Evolutionary conservation across 2,888 invertebrate genomes (phyloP).

Genomic region (Elegia similella): DNA sequence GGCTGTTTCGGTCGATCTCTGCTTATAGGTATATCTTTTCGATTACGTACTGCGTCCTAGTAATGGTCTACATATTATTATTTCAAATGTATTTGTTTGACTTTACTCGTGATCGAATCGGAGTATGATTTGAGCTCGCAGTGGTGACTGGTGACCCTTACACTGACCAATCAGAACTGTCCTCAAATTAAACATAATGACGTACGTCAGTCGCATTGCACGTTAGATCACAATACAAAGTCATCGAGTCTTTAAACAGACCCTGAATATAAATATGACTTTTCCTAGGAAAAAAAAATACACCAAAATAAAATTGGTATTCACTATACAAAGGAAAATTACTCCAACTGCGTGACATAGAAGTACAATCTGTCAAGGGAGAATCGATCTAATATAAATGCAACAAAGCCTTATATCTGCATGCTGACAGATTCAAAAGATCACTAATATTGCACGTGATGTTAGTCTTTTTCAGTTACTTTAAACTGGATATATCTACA

Average conservation of each 20-base stretch:
- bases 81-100: background rate
- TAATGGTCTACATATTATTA: no score
- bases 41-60: no score
- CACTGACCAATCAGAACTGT: constrained; percentile 22
- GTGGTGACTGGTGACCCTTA: background rate
- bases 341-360: constrained; percentile 28
- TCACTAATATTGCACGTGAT: constrained; percentile 17
- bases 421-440: constrained; percentile 10
- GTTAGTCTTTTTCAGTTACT: constrained; percentile 4
- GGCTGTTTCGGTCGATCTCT: no score
- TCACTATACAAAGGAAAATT: constrained; percentile 38
- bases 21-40: no score
- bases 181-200: constrained; percentile 3
- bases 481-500: constrained; percentile 1
- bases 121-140: background rate
- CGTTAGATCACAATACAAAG: constrained; percentile 24
- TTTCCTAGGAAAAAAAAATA: constrained; percentile 63
- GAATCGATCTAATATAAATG: constrained; percentile 20
- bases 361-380: constrained; percentile 13
- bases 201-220: constrained; percentile 23
- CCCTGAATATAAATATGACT: constrained; percentile 53
- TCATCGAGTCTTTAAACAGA: constrained; percentile 63
- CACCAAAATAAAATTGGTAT: constrained; percentile 57
- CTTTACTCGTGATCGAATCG: background rate
- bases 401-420: constrained; percentile 17